These are phyloP conservation scores for Cephus spinipes DNA, from an alignment of 2,888 invertebrate genomes.

Conservation along the genomic window DNA sequence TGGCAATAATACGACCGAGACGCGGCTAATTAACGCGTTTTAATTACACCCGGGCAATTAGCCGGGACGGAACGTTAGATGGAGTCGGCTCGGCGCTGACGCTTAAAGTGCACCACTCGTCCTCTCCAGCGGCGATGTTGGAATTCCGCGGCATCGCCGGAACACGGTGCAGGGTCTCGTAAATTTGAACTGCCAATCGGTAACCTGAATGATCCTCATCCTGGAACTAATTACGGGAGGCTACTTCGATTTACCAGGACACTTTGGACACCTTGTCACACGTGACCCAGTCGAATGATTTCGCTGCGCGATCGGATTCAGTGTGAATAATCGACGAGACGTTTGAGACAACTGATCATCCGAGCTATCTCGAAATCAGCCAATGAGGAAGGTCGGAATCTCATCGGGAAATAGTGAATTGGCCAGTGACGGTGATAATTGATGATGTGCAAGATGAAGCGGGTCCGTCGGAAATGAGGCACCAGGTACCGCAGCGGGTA, in stretches of 20 bases:
- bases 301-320: neutral
- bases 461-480: neutral
- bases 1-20: neutral
- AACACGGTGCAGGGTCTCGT: neutral
- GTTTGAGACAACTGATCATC: neutral
- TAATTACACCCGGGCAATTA: constrained; percentile 21
- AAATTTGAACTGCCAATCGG: neutral
- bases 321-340: neutral
- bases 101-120: constrained; percentile 1
- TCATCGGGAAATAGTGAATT: neutral
- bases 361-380: neutral
- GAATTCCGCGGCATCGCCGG: neutral
- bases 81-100: neutral
- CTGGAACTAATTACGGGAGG: neutral
- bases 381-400: neutral
- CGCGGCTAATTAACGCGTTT: constrained; percentile 20
- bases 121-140: neutral
- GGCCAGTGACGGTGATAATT: neutral
- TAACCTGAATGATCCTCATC: neutral
- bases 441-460: constrained; percentile 3
- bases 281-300: neutral
- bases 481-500: neutral
- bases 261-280: neutral
- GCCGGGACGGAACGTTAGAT: constrained; percentile 1
- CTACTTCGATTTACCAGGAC: neutral